Evolutionary conservation across 2,888 invertebrate genomes (phyloP).

Genomic region (Andrena haemorrhoa): DNA sequence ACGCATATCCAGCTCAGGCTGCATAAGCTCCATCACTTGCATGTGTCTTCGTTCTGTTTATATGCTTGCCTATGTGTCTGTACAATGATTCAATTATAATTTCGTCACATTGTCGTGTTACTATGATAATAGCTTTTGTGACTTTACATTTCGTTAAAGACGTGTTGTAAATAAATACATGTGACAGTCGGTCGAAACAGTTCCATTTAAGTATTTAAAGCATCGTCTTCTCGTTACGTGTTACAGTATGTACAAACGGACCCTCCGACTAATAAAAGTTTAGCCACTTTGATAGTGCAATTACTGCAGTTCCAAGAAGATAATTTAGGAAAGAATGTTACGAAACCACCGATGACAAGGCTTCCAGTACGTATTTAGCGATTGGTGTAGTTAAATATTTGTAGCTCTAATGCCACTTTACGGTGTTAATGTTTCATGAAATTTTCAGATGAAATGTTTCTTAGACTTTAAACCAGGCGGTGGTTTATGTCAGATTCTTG

Average conservation of each 20-base stretch:
- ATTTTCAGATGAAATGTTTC: slow-evolving; percentile 95
- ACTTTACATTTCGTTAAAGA: no score
- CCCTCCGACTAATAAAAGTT: slow-evolving; percentile 96
- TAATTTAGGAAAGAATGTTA: slow-evolving; percentile 96
- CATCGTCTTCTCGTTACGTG: slow-evolving; percentile 47
- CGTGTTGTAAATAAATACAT: not conserved
- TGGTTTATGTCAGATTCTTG: slow-evolving; percentile 96
- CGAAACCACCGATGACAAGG: slow-evolving; percentile 94
- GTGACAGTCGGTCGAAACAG: not conserved
- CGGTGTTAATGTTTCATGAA: not conserved
- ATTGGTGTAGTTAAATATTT: not conserved
- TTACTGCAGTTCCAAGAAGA: slow-evolving; percentile 98
- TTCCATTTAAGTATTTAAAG: not conserved
- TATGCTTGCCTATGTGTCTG: not conserved
- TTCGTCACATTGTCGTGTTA: not conserved
- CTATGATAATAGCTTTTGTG: no score
- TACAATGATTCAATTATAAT: not conserved
- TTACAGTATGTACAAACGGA: slow-evolving; percentile 96
- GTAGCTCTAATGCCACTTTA: no score
- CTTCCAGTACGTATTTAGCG: slow-evolving; percentile 90
- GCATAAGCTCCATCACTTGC: slow-evolving; percentile 16
- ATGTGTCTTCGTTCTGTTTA: not conserved
- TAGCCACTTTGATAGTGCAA: slow-evolving; percentile 94
- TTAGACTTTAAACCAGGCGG: slow-evolving; percentile 98
- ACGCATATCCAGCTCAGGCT: not conserved